These are phyloP conservation scores for Polyergus mexicanus DNA, from an alignment of 1,140 invertebrate species.

Conservation along the genomic window DNA sequence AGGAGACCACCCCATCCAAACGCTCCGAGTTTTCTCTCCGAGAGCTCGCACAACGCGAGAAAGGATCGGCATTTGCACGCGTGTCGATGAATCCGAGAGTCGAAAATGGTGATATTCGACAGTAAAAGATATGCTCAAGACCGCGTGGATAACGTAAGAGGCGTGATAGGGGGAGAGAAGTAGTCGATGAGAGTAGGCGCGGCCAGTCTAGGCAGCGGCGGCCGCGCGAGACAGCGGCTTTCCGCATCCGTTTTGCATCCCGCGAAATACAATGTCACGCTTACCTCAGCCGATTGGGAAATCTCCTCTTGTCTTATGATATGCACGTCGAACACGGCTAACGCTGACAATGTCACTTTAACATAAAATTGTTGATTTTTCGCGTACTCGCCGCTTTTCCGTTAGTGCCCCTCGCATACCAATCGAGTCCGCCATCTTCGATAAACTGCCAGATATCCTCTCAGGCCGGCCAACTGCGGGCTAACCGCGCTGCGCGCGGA, in stretches of 20 bases:
- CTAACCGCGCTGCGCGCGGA: conserved; percentile 58
- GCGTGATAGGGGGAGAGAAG: not conserved
- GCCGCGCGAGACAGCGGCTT: not conserved
- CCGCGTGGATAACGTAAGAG: not conserved
- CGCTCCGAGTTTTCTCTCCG: too few relatives aligned
- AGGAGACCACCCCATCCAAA: not conserved
- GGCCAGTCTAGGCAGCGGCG: not conserved
- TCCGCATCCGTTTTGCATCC: not conserved
- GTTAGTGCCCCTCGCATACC: conserved; percentile 77
- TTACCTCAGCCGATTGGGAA: conserved; percentile 71
- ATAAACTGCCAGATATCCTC: conserved; percentile 80
- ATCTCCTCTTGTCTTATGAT: conserved; percentile 60
- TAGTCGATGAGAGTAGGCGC: conserved; percentile 4
- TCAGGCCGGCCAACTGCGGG: conserved; percentile 71
- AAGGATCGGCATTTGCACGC: not conserved
- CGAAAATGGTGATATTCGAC: not conserved
- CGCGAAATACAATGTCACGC: conserved; percentile 59
- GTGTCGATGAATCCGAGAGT: not conserved
- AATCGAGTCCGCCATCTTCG: conserved; percentile 82
- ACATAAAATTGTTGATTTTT: conserved; percentile 82
- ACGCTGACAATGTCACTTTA: conserved; percentile 75
- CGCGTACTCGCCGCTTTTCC: conserved; percentile 81
- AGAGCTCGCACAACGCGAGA: too few relatives aligned
- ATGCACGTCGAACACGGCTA: conserved; percentile 62
- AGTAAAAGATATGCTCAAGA: not conserved